These are phyloP conservation scores for Atta cephalotes DNA, from an alignment of 1,140 invertebrate genomes.

Conservation along the genomic window DNA sequence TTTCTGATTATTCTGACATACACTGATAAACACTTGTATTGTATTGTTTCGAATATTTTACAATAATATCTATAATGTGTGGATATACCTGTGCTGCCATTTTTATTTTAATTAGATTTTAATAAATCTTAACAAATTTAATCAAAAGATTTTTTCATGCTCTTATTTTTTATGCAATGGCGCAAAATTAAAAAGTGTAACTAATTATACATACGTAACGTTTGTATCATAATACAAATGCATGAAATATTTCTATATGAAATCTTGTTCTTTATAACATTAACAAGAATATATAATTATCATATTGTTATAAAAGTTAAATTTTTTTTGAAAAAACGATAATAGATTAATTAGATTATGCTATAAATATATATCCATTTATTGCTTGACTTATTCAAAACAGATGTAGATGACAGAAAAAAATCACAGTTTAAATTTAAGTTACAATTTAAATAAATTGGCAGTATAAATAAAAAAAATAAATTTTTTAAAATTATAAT, in stretches of 20 bases:
- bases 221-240: not conserved
- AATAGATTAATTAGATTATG: not conserved
- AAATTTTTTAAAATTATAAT: not conserved
- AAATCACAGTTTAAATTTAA: too few relatives aligned
- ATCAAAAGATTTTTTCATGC: not conserved
- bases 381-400: not conserved
- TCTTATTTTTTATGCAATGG: not conserved
- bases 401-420: not conserved
- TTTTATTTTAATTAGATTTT: not conserved
- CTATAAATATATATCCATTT: not conserved
- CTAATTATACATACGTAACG: not conserved
- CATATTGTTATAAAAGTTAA: not conserved
- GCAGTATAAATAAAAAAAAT: not conserved
- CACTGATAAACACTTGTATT: not conserved
- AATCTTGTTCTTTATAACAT: not conserved
- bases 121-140: slow-evolving; percentile 17
- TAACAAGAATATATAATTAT: not conserved
- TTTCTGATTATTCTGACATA: not conserved
- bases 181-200: not conserved
- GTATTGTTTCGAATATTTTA: not conserved
- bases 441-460: not conserved
- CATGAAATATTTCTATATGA: not conserved
- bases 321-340: not conserved
- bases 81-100: not conserved
- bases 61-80: not conserved